A percentile compares a stretch with the other conserved stretches of the same genome.
phyloP scores from a whole-genome alignment of 2,113 vertebrate species.

The Podocnemis expansa region DNA sequence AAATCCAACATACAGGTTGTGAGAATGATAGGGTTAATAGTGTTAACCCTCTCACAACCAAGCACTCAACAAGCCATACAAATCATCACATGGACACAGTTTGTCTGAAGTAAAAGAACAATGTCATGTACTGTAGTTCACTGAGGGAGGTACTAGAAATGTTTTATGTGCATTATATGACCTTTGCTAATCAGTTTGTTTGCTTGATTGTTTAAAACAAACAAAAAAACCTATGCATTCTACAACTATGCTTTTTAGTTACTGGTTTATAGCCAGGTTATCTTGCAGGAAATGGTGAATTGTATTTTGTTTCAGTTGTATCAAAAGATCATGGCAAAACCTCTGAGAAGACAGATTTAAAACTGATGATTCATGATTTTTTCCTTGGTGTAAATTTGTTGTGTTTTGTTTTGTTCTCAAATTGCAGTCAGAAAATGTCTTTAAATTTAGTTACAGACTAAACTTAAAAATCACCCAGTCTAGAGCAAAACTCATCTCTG shows the following conservation, averaged over 20 bases:
- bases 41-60: background rate
- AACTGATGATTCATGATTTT: background rate
- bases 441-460: conserved; percentile 20
- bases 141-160: background rate
- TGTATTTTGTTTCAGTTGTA: rapidly evolving
- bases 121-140: background rate
- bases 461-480: conserved; percentile 39
- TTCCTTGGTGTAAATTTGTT: too few relatives aligned
- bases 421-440: conserved; percentile 29
- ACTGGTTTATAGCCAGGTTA: background rate
- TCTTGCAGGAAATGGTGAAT: background rate
- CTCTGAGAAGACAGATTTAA: background rate
- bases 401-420: background rate
- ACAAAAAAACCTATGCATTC: background rate
- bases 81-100: too few relatives aligned
- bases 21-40: background rate
- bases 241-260: background rate
- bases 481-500: conserved; percentile 61
- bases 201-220: background rate
- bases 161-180: background rate
- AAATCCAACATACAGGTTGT: background rate
- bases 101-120: background rate
- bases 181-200: background rate
- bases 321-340: background rate
- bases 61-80: background rate